phyloP scores from a whole-genome alignment of 2,113 vertebrate species.

The Chaetodon auriga region DNA sequence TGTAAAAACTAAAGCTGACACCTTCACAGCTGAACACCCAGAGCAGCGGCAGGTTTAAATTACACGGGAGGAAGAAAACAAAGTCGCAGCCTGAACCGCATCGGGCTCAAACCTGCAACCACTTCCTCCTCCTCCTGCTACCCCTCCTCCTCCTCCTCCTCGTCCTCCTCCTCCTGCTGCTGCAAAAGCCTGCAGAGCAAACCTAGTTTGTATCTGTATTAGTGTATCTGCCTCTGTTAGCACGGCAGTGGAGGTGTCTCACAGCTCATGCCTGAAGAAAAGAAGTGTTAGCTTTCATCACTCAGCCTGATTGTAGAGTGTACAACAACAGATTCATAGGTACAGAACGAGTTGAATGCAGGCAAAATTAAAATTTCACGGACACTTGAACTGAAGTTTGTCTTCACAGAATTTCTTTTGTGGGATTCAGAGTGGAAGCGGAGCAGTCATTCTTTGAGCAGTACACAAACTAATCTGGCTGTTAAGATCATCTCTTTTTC shows the following conservation, averaged over 20 bases:
- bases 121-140: conserved; percentile 37
- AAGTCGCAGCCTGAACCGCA: conserved; percentile 5
- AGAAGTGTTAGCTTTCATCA: background rate
- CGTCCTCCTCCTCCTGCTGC: conserved; percentile 19
- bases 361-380: too few species aligned
- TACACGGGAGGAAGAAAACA: conserved; percentile 32
- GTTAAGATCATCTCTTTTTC: background rate
- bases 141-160: conserved; percentile 14
- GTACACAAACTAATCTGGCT: background rate
- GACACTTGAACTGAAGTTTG: background rate
- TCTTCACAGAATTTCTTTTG: background rate
- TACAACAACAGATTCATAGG: background rate
- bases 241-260: background rate
- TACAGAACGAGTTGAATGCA: too few species aligned
- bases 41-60: conserved; percentile 21
- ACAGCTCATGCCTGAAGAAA: background rate
- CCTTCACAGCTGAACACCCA: conserved; percentile 6
- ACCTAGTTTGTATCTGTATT: background rate
- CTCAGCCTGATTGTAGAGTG: background rate
- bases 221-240: background rate
- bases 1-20: conserved; percentile 35
- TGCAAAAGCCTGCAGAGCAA: conserved; percentile 41
- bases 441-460: background rate
- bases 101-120: conserved; percentile 32
- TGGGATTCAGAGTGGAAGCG: too few species aligned